Conservation (phyloP, 2,888 invertebrate genomes). For the Yponomeuta cagnagella region DNA sequence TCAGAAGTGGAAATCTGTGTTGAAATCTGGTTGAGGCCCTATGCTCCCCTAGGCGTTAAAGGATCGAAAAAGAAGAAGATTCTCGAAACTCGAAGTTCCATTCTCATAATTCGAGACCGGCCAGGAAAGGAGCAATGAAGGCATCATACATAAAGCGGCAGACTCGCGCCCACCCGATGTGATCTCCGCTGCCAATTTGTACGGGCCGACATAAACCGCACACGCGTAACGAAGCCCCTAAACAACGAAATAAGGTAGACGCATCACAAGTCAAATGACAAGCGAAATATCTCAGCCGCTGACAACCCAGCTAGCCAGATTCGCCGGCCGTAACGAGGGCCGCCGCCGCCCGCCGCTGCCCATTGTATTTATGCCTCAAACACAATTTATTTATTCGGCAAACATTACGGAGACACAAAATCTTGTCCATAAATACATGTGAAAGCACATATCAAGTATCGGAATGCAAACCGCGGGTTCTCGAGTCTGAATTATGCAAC, state of each 20-base stretch:
- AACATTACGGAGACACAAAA: slow-evolving; percentile 75
- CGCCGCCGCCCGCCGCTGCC: slow-evolving; percentile 53
- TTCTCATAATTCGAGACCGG: background rate
- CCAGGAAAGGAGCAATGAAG: background rate
- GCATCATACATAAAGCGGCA: background rate
- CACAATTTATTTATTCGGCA: slow-evolving; percentile 74
- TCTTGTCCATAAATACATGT: slow-evolving; percentile 76
- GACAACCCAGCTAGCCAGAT: slow-evolving; percentile 64
- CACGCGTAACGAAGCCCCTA: slow-evolving; percentile 67
- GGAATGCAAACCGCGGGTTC: slow-evolving; percentile 71
- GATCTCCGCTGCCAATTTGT: slow-evolving; percentile 65
- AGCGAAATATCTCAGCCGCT: slow-evolving; percentile 61
- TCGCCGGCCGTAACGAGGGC: slow-evolving; percentile 71
- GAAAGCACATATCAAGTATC: slow-evolving; percentile 75
- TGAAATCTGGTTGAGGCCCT: no score
- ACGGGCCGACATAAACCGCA: slow-evolving; percentile 63
- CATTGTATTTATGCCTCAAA: slow-evolving; percentile 73
- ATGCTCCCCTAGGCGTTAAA: no score
- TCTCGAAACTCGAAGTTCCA: no score
- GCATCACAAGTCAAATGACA: slow-evolving; percentile 40
- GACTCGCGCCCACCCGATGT: slow-evolving; percentile 46
- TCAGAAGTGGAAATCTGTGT: no score
- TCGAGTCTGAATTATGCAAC: slow-evolving; percentile 74
- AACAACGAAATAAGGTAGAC: slow-evolving; percentile 56
- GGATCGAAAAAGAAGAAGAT: no score